These are phyloP conservation scores for Platynereis dumerilii DNA, from an alignment of 2,888 invertebrate species.

Conservation along the genomic window DNA sequence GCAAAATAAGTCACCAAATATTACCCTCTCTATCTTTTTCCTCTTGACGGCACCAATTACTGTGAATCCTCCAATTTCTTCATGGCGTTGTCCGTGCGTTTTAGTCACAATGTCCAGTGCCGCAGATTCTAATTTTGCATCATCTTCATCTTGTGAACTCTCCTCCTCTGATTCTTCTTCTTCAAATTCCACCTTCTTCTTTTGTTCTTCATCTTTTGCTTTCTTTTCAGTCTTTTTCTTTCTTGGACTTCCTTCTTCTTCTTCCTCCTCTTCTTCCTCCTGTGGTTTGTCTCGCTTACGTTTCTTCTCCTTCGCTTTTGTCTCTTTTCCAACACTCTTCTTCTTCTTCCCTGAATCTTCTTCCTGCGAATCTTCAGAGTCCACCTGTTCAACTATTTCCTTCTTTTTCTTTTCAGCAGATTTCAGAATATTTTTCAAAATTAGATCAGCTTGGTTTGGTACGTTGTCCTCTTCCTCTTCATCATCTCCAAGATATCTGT, in stretches of 20 bases:
- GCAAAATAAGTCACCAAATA: too few species aligned
- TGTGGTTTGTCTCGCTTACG: background rate
- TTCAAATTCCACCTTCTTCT: background rate
- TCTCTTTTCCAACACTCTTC: background rate
- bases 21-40: constrained; percentile 53
- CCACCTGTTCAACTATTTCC: background rate
- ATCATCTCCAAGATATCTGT: constrained; percentile 8
- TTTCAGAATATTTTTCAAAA: background rate
- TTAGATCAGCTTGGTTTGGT: constrained; percentile 3
- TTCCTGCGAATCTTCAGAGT: background rate
- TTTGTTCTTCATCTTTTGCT: background rate
- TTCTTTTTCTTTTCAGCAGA: constrained; percentile 1
- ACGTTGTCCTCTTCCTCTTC: background rate
- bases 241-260: background rate
- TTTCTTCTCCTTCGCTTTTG: constrained; percentile 1
- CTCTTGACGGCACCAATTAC: constrained; percentile 74
- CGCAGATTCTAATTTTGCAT: background rate
- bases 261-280: background rate
- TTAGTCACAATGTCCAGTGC: background rate
- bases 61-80: constrained; percentile 68
- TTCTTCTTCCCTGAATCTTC: background rate
- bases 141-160: background rate
- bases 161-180: background rate
- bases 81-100: constrained; percentile 32
- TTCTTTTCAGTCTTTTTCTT: background rate